A percentile compares a stretch with the other conserved stretches of the same genome.
Evolutionary conservation across 2,888 invertebrate species (phyloP).

Genomic region (Tolmerus cingulatus): DNA sequence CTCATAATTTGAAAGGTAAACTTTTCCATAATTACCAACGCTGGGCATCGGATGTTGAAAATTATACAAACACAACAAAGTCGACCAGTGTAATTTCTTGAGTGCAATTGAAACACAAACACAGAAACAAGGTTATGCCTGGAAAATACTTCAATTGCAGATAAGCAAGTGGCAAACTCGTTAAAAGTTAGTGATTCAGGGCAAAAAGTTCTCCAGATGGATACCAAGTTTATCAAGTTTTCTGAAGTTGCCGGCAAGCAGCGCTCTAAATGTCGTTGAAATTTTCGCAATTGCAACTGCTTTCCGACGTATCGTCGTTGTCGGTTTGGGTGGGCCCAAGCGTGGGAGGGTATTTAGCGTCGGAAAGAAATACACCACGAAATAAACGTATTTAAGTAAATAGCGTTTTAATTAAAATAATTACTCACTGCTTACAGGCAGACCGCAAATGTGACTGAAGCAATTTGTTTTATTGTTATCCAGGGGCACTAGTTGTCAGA

Average conservation of each 20-base stretch:
- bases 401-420: not conserved
- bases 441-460: not conserved
- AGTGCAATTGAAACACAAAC: not conserved
- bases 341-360: not conserved
- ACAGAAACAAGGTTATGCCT: not conserved
- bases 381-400: not conserved
- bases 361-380: not conserved
- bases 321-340: not conserved
- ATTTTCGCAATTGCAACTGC: not conserved
- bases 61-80: not conserved
- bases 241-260: not conserved
- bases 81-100: not conserved
- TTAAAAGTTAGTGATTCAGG: not conserved
- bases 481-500: not conserved
- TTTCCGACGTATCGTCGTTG: not conserved
- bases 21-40: not conserved
- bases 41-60: not conserved
- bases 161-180: not conserved
- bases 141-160: not conserved
- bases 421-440: not conserved
- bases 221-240: not conserved
- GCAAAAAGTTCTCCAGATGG: not conserved
- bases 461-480: not conserved
- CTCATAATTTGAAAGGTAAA: not conserved
- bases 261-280: not conserved